Percentiles rank a stretch among this genome's conserved stretches.
Evolutionary conservation across 2,113 vertebrate genomes (phyloP).

Genomic region (Toxotes chatareus): DNA sequence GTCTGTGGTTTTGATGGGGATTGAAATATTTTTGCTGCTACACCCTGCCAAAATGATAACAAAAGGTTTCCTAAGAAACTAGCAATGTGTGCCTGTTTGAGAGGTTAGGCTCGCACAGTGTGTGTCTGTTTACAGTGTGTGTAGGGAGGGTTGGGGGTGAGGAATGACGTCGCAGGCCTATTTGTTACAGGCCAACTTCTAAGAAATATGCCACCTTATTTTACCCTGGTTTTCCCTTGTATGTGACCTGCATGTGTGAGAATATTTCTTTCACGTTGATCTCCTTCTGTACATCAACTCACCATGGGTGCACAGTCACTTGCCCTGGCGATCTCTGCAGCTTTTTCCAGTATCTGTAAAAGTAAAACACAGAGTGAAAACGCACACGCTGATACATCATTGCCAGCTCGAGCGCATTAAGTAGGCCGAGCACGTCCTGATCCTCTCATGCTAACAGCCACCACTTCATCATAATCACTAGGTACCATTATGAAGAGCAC

Average conservation of each 20-base stretch:
- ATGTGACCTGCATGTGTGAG: neutral
- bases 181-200: neutral
- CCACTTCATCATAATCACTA: constrained; percentile 55
- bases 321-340: constrained; percentile 91
- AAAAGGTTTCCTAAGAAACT: constrained; percentile 57
- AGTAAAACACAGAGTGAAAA: neutral
- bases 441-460: constrained; percentile 51
- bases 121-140: neutral
- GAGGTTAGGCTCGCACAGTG: constrained; percentile 10
- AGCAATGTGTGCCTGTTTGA: constrained; percentile 1
- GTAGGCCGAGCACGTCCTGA: constrained; percentile 48
- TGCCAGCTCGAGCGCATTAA: constrained; percentile 38
- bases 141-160: neutral
- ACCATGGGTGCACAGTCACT: constrained; percentile 89
- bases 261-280: constrained; percentile 2
- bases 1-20: constrained; percentile 14
- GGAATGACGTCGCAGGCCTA: neutral
- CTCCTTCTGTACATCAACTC: constrained; percentile 67
- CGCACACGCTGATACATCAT: neutral
- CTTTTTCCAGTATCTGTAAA: constrained; percentile 96
- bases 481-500: constrained; percentile 36
- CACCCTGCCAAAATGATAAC: constrained; percentile 39
- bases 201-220: neutral
- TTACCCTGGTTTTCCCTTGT: neutral
- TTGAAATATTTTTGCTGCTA: constrained; percentile 41